Evolutionary conservation across 2,113 vertebrate genomes (phyloP).

Genomic region (Indri indri): DNA sequence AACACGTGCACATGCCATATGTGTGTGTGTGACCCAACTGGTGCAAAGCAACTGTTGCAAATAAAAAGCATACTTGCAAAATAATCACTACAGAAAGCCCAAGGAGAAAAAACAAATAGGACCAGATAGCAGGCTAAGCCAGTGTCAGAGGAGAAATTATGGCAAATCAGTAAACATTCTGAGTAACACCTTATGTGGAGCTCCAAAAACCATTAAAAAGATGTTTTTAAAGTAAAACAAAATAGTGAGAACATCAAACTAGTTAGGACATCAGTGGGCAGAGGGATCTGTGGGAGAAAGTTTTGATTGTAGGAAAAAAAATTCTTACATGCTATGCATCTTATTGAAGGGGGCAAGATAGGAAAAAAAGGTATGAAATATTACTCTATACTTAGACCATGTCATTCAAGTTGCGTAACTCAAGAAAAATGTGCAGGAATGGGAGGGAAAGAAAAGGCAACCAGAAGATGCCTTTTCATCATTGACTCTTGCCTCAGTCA

Average conservation of each 20-base stretch:
- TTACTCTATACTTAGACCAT: background rate
- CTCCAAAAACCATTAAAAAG: background rate
- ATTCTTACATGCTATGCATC: background rate
- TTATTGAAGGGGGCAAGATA: background rate
- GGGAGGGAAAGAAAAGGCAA: background rate
- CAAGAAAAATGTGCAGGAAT: background rate
- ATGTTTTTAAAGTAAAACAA: constrained; percentile 1
- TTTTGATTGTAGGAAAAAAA: background rate
- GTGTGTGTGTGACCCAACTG: background rate
- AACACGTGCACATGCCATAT: background rate
- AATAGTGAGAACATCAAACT: background rate
- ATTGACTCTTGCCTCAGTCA: background rate
- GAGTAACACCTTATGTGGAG: background rate
- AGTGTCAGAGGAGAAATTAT: background rate
- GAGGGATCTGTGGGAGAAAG: background rate
- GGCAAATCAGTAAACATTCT: background rate
- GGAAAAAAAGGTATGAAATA: background rate
- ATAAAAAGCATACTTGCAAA: background rate
- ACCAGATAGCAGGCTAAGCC: background rate
- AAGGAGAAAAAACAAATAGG: background rate
- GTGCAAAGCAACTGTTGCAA: background rate
- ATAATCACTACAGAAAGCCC: background rate
- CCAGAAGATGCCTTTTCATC: background rate
- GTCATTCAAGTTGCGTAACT: background rate
- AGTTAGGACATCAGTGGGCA: background rate